Conservation (phyloP, 30 jellyfish, hydroid and myxozoan genomes). For the Pelagia noctiluca region DNA sequence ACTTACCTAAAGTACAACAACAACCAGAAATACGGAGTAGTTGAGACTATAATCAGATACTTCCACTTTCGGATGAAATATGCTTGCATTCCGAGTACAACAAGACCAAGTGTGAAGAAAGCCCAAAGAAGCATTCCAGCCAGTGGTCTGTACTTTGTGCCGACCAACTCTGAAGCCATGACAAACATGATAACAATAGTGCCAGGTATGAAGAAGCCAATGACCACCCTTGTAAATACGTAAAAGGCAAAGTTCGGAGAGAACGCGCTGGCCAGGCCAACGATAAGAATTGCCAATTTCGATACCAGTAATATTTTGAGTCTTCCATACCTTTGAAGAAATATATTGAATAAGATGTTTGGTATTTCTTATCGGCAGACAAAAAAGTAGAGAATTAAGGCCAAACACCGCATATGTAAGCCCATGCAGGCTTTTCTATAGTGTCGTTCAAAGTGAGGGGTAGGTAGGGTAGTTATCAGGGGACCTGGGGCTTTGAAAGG, state of each 20-base stretch:
- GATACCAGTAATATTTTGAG: constrained; percentile 71
- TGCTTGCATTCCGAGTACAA: constrained; percentile 77
- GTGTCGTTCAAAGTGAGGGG: no score
- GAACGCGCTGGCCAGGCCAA: constrained; percentile 73
- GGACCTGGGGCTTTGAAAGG: no score
- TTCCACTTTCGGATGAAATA: constrained; percentile 86
- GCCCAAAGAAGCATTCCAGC: constrained; percentile 81
- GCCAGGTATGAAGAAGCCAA: constrained; percentile 91
- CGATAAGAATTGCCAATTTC: constrained; percentile 39
- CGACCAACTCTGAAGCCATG: constrained; percentile 82
- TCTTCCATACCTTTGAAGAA: constrained; percentile 78
- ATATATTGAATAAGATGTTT: no score
- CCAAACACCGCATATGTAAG: no score
- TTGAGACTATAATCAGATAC: constrained; percentile 59
- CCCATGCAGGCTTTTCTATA: no score
- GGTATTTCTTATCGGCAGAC: no score
- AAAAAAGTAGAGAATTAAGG: no score
- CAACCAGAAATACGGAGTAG: constrained; percentile 77
- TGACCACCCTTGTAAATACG: constrained; percentile 49
- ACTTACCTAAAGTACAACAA: constrained; percentile 64
- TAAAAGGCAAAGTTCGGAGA: constrained; percentile 64
- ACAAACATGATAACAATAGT: constrained; percentile 74
- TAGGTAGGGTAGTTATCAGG: no score
- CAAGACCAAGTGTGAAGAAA: constrained; percentile 64
- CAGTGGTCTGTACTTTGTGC: constrained; percentile 77